Conservation (phyloP, 2,113 vertebrate genomes). For the Lamprologus tigripictilis region DNA sequence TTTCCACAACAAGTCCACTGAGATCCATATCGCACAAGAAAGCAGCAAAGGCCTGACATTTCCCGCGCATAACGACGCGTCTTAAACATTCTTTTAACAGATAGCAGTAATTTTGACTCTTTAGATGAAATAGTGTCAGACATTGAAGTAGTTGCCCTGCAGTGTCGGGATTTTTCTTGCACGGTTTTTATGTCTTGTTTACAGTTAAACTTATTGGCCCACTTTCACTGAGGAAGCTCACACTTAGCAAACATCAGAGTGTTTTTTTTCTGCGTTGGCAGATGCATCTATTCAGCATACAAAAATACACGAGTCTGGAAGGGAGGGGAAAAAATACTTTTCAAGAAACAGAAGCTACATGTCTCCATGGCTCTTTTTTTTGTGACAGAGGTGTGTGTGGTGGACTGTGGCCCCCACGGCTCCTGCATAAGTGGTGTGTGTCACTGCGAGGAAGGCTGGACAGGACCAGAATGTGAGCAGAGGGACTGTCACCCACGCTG, state of each 20-base stretch:
- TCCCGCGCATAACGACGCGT: neutral
- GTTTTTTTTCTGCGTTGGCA: slow-evolving; percentile 5
- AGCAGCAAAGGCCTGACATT: neutral
- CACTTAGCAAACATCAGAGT: slow-evolving; percentile 8
- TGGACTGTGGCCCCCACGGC: slow-evolving; percentile 87
- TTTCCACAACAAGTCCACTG: neutral
- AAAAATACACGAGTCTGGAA: neutral
- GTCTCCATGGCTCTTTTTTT: neutral
- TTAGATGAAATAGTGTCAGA: neutral
- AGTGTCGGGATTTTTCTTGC: neutral
- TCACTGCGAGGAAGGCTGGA: slow-evolving; percentile 95
- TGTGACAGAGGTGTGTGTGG: slow-evolving; percentile 81
- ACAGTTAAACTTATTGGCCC: slow-evolving; percentile 13
- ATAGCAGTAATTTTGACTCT: neutral
- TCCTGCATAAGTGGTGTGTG: slow-evolving; percentile 87
- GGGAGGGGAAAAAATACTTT: neutral
- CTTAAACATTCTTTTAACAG: neutral
- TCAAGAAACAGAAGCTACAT: slow-evolving; percentile 9
- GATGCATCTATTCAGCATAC: neutral
- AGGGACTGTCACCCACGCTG: slow-evolving; percentile 93
- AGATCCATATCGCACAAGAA: neutral
- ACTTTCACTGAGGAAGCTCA: neutral
- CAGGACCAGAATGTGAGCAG: slow-evolving; percentile 83
- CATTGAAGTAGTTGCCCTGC: neutral
- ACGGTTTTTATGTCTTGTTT: neutral